A percentile compares a stretch with the other conserved stretches of the same genome.
Conservation (phyloP, 2,888 invertebrate genomes). For the Ptilodon capucinus region DNA sequence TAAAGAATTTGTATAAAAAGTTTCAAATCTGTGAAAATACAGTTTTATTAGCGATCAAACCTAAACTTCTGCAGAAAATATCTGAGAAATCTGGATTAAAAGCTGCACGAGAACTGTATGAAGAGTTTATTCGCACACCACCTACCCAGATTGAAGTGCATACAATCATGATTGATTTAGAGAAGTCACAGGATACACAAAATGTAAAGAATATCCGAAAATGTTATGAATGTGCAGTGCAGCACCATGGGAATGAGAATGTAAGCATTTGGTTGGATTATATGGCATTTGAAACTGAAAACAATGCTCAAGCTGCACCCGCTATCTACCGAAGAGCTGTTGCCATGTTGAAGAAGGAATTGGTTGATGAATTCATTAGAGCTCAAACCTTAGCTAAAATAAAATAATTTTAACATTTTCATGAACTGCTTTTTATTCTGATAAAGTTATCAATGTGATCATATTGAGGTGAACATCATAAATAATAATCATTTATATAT, state of each 20-base stretch:
- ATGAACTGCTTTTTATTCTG: slow-evolving; percentile 25
- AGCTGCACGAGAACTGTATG: slow-evolving; percentile 84
- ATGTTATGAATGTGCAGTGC: slow-evolving; percentile 84
- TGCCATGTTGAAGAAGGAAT: slow-evolving; percentile 76
- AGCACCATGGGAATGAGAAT: slow-evolving; percentile 85
- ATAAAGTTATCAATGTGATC: slow-evolving; percentile 24
- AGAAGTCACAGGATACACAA: slow-evolving; percentile 65
- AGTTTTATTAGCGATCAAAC: slow-evolving; percentile 80
- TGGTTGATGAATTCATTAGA: slow-evolving; percentile 80
- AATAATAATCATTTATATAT: slow-evolving; percentile 12
- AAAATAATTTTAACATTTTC: slow-evolving; percentile 43
- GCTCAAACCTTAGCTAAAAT: slow-evolving; percentile 77
- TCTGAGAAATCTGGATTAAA: slow-evolving; percentile 74
- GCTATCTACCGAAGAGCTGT: slow-evolving; percentile 85
- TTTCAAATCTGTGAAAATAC: slow-evolving; percentile 74
- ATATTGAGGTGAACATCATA: slow-evolving; percentile 5
- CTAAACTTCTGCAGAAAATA: slow-evolving; percentile 84
- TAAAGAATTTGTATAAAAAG: slow-evolving; percentile 60
- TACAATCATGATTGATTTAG: slow-evolving; percentile 83
- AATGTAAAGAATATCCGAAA: slow-evolving; percentile 79
- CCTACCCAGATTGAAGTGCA: slow-evolving; percentile 85
- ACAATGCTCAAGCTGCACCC: slow-evolving; percentile 78
- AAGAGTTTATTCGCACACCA: slow-evolving; percentile 80
- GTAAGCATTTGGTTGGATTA: slow-evolving; percentile 89
- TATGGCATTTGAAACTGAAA: slow-evolving; percentile 86